Conservation (phyloP, 2,888 invertebrate species). For the Panzeria rudis region DNA sequence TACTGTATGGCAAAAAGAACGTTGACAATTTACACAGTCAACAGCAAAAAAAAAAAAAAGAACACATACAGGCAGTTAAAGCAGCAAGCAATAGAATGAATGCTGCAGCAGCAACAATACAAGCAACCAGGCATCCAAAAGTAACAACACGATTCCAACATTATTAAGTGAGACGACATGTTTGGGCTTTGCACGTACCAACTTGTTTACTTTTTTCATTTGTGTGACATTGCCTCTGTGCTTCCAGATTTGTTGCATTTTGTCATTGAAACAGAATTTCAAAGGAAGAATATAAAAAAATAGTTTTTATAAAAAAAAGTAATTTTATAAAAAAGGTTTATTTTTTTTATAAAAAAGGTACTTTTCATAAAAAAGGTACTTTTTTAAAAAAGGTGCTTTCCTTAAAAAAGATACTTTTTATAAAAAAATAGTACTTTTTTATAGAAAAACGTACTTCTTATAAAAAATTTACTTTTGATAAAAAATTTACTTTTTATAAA, state of each 20-base stretch:
- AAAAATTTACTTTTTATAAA: too few relatives aligned
- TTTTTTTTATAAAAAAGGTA: background rate
- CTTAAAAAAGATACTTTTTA: background rate
- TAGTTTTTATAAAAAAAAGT: background rate
- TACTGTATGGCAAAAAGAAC: slow-evolving; percentile 43
- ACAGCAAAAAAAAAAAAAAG: slow-evolving; percentile 19
- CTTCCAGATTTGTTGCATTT: background rate
- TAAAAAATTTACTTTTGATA: background rate
- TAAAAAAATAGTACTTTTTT: background rate
- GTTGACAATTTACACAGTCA: slow-evolving; percentile 59
- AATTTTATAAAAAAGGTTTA: background rate
- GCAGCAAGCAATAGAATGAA: slow-evolving; percentile 37
- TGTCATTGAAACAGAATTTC: slow-evolving; percentile 21
- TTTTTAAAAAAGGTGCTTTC: background rate
- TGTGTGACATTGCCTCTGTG: background rate
- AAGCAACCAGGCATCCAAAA: slow-evolving; percentile 14
- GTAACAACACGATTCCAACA: slow-evolving; percentile 60
- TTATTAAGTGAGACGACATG: slow-evolving; percentile 65
- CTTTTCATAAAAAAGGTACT: background rate
- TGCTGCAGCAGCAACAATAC: slow-evolving; percentile 17
- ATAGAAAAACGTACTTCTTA: background rate
- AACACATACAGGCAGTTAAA: slow-evolving; percentile 6
- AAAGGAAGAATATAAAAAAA: slow-evolving; percentile 18
- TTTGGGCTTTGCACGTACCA: slow-evolving; percentile 60
- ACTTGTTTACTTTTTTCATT: slow-evolving; percentile 35